These are phyloP conservation scores for Dioctria linearis DNA, from an alignment of 2,888 invertebrate species.

Conservation along the genomic window DNA sequence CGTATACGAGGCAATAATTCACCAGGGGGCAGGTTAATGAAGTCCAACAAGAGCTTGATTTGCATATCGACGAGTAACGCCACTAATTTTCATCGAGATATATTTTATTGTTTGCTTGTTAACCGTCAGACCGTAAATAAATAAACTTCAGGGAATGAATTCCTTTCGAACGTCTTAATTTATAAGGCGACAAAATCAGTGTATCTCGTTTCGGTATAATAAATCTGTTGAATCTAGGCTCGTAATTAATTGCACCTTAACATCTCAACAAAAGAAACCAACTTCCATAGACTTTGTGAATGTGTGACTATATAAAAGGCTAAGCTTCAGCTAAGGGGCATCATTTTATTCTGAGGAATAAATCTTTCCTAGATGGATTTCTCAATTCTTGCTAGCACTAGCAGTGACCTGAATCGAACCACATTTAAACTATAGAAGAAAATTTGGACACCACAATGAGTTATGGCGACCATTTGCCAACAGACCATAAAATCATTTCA, in stretches of 20 bases:
- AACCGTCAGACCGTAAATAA: neutral
- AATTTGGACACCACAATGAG: slow-evolving; percentile 32
- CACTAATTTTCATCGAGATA: neutral
- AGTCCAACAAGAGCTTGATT: neutral
- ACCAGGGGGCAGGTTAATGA: neutral
- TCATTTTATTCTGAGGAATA: neutral
- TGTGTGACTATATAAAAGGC: neutral
- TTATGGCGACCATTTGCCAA: slow-evolving; percentile 44
- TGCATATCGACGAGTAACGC: neutral
- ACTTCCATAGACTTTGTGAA: neutral
- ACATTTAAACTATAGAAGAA: neutral
- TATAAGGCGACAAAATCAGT: slow-evolving; percentile 25
- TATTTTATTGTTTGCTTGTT: slow-evolving; percentile 14
- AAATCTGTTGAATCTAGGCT: neutral
- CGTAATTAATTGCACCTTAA: neutral
- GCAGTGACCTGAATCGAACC: neutral
- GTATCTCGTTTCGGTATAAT: neutral
- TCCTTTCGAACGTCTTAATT: neutral
- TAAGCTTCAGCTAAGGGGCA: neutral
- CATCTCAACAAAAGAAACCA: neutral
- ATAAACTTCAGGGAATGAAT: neutral
- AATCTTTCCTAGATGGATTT: slow-evolving; percentile 1
- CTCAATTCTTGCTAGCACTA: neutral
- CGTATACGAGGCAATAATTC: neutral
- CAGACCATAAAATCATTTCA: slow-evolving; percentile 18